Evolutionary conservation across 2,113 vertebrate species (phyloP).

Genomic region (Boleophthalmus pectinirostris): DNA sequence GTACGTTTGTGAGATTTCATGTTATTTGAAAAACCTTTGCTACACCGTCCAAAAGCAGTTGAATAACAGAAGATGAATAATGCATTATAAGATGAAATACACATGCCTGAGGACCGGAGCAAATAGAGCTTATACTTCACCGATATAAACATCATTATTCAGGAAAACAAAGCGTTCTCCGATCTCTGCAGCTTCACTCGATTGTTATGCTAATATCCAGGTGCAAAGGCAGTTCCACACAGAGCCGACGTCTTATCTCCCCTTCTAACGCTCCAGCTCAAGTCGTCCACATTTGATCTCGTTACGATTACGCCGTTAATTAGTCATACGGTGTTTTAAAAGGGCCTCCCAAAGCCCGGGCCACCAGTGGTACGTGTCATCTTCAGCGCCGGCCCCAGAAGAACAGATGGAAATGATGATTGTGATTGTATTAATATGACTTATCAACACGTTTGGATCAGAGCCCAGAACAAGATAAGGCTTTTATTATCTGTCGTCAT

Average conservation of each 20-base stretch:
- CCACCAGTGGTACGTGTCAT: neutral
- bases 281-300: neutral
- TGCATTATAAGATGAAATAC: neutral
- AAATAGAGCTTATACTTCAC: neutral
- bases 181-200: conserved; percentile 19
- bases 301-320: neutral
- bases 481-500: neutral
- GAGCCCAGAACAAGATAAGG: neutral
- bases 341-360: neutral
- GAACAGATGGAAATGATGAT: conserved; percentile 18
- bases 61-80: neutral
- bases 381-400: neutral
- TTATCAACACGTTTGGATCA: conserved; percentile 5
- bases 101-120: neutral
- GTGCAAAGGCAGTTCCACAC: conserved; percentile 22
- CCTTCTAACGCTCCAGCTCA: neutral
- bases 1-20: too few species aligned
- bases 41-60: neutral
- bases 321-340: neutral
- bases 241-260: conserved; percentile 7
- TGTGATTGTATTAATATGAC: conserved; percentile 14
- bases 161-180: conserved; percentile 21
- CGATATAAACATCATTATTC: conserved; percentile 23
- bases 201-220: conserved; percentile 36
- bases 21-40: neutral